Base-by-base conservation (phyloP, 2,113 vertebrate species). In the Microtus oregoni region DNA sequence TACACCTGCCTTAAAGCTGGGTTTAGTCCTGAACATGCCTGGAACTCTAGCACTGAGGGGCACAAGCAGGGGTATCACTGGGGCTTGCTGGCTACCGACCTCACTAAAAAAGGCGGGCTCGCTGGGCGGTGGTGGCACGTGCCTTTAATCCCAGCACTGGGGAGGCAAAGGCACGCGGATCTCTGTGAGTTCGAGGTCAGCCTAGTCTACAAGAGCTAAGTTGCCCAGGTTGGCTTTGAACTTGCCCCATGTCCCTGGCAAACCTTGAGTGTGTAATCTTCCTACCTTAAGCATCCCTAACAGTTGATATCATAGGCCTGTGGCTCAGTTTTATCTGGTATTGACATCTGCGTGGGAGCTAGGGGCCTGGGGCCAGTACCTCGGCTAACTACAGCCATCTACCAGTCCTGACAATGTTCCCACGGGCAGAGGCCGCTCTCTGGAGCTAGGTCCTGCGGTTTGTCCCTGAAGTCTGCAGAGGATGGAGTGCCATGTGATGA, bases 401-500 rank as follows among this genome's bases (percentile, higher is more conserved):
- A 0, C 1, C 22, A 24, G 24, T 5, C 0, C 38, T 38, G 22
- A 63, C 6, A 65, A 6, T 32, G 9, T 20, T 61, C 44, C 67
- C 32, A 30, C 22, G 10, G 32, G 50, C 73, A 72, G 24, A 77
- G 9, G 24, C 32, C 6, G 0, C 32, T 65, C 41, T 41, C 61
- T 47, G 68, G 32, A 58, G 22, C 20, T 26, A 26, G 24, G 15
- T 24, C 41, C n/a, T 58, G 1, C 0, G 85, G 44, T 67, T 3
- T 38, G 14, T 89, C 32, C 0, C 3, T 58, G 26, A 86, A 86
- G 77, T 41, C 55, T 24, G 4, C 35, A 44, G 61, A 87, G 12
- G 63, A 15, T 9, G 12, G 38, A 14, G 11, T 30, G 3, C 0
- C 0, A 0, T 20, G 30, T 41, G 65, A 30, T 35, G 55, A n/a